Base-by-base conservation (phyloP, 2,888 invertebrate species). In the Matsumyia berberina region DNA sequence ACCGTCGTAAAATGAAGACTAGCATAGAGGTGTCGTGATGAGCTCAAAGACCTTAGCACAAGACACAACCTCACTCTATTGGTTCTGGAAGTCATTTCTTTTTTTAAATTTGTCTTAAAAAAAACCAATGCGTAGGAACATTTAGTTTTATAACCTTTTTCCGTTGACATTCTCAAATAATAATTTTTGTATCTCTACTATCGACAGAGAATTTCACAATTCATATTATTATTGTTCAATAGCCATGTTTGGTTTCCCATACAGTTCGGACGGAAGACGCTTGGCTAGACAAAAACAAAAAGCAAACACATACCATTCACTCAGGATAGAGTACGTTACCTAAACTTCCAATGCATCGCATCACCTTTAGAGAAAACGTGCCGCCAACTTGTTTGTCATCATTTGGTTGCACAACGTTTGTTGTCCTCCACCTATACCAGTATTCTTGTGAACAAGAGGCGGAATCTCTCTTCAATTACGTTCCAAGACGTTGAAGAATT, bases 361-460 rank as follows among this genome's bases (percentile, higher is more conserved):
- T 55, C 60, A 69, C 74, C 60, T 62, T 76, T 51, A 51, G 55
- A 72, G 64, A 66, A 77, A 82, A 77, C 82, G 77, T 77, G 72
- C 82, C 76, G 82, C 82, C 46, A 66, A 72, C 82, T 77, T 66
- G 77, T 66, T 72, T 82, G 70, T 82, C 77, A 77, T 77, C 72
- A 66, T 77, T 72, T 77, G 51, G 53, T 64, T 77, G 81, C 58
- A 37, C 64, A 77, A 64, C 35, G 19, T 29, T 33, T 44, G 77
- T 67, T 55, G 77, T 67, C 55, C 62, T 33, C 58, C 78, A 72
- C 53, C 60, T 35, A 53, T 60, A 46, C 46, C 42, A n/a, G 24
- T 46, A 17, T 37, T 31, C 5, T 19, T 6, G 49, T 44, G 58
- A 42, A 58, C 58, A 67, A 35, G 49, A 55, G 58, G n/a, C 29